phyloP scores from a whole-genome alignment of 2,797 vertebrate genomes.

The Aeoliscus strigatus region DNA sequence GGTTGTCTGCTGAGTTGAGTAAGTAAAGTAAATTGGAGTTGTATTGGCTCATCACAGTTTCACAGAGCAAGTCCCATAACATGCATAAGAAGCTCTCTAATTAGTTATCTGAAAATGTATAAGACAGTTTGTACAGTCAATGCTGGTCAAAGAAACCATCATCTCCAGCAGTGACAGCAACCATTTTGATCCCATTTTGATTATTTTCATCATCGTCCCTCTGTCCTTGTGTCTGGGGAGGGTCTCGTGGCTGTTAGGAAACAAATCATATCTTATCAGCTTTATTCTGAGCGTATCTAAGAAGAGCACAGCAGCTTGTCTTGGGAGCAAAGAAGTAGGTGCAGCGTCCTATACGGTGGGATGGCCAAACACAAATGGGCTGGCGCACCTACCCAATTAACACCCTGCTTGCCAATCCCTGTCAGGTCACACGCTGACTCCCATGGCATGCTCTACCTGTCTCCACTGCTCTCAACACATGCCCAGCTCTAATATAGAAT shows the following conservation, averaged over 20 bases:
- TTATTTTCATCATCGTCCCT: conserved; percentile 22
- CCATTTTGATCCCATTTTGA: too few relatives aligned
- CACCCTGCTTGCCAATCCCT: conserved; percentile 90
- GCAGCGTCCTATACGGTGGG: conserved; percentile 80
- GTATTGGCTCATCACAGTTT: conserved; percentile 1
- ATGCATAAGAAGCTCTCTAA: neutral
- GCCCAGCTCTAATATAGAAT: conserved; percentile 90
- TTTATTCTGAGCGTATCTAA: conserved; percentile 61
- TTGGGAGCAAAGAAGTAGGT: conserved; percentile 78
- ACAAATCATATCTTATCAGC: conserved; percentile 61
- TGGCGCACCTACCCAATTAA: conserved; percentile 95
- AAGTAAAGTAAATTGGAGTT: too few relatives aligned
- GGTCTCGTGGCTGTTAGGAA: conserved; percentile 43
- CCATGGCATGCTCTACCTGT: conserved; percentile 85
- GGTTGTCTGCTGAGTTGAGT: neutral
- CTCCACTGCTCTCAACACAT: conserved; percentile 80
- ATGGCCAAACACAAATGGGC: conserved; percentile 84
- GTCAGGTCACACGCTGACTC: conserved; percentile 84
- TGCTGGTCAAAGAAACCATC: too few relatives aligned
- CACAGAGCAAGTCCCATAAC: neutral
- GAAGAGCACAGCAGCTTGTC: conserved; percentile 62
- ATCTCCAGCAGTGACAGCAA: too few relatives aligned
- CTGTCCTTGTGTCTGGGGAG: conserved; percentile 46
- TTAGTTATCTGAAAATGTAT: neutral
- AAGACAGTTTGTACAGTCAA: conserved; percentile 1